A percentile compares a stretch with the other conserved stretches of the same genome.
phyloP scores from a whole-genome alignment of 2,113 vertebrate species.

The Procavia capensis region DNA sequence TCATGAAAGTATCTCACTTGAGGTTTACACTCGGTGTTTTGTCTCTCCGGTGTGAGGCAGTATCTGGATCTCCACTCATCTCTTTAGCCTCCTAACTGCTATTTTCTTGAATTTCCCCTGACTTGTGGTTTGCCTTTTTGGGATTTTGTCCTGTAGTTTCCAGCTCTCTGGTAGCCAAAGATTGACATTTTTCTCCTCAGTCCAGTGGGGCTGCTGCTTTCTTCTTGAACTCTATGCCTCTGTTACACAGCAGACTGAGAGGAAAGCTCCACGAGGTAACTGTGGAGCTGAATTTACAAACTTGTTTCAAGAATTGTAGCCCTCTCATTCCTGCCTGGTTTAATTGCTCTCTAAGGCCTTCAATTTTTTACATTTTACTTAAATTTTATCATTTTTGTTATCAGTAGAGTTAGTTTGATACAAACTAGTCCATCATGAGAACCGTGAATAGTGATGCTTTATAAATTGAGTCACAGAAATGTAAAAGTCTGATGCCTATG shows the following conservation, averaged over 20 bases:
- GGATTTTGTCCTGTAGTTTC: background rate
- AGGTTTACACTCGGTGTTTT: background rate
- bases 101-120: background rate
- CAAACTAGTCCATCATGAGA: background rate
- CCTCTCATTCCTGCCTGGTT: background rate
- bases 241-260: background rate
- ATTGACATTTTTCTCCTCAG: background rate
- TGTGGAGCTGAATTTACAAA: background rate
- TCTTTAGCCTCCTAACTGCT: background rate
- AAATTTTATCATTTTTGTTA: background rate
- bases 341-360: background rate
- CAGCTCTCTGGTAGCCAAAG: background rate
- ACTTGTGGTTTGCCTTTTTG: background rate
- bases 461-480: background rate
- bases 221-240: background rate
- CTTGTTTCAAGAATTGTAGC: background rate
- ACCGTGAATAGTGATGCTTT: background rate
- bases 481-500: background rate
- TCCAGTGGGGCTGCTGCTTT: background rate
- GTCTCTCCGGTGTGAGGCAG: background rate
- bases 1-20: background rate
- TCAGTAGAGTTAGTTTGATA: background rate
- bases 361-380: background rate
- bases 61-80: background rate
- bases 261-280: background rate